phyloP scores from a whole-genome alignment of 1,140 invertebrate genomes.

The Latrodectus geometricus region DNA sequence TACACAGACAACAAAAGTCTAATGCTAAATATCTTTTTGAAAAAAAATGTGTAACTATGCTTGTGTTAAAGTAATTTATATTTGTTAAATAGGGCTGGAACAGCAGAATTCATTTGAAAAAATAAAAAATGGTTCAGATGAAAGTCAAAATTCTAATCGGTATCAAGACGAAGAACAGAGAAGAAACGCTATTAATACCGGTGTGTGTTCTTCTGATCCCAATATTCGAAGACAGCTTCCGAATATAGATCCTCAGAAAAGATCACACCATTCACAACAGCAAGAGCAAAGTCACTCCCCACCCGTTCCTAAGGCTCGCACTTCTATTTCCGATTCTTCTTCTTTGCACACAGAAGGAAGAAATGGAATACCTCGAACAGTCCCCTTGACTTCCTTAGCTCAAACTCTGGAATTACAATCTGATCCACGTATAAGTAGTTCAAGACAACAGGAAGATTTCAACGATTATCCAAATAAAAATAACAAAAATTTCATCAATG shows the following conservation, averaged over 20 bases:
- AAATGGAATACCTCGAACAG: constrained; percentile 60
- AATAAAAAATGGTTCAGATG: background rate
- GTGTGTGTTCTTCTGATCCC: constrained; percentile 4
- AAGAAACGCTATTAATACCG: constrained; percentile 41
- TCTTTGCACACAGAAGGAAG: background rate
- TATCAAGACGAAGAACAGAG: constrained; percentile 53
- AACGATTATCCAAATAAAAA: background rate
- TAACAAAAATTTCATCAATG: constrained; percentile 36
- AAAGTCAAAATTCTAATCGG: constrained; percentile 5
- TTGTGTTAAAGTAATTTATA: background rate
- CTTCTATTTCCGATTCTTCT: background rate
- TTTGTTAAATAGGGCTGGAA: constrained; percentile 18
- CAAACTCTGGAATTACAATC: constrained; percentile 38
- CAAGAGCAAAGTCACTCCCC: constrained; percentile 26
- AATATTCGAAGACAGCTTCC: constrained; percentile 17
- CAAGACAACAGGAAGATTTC: background rate
- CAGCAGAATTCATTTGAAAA: constrained; percentile 35
- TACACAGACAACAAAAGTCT: no score
- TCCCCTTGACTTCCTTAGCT: constrained; percentile 55
- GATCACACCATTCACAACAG: constrained; percentile 3
- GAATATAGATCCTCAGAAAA: background rate
- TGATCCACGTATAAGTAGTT: background rate
- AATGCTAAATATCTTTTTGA: no score
- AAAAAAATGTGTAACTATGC: no score
- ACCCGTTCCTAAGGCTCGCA: constrained; percentile 31